phyloP scores from a whole-genome alignment of 2,113 vertebrate genomes.

The Pheucticus melanocephalus region DNA sequence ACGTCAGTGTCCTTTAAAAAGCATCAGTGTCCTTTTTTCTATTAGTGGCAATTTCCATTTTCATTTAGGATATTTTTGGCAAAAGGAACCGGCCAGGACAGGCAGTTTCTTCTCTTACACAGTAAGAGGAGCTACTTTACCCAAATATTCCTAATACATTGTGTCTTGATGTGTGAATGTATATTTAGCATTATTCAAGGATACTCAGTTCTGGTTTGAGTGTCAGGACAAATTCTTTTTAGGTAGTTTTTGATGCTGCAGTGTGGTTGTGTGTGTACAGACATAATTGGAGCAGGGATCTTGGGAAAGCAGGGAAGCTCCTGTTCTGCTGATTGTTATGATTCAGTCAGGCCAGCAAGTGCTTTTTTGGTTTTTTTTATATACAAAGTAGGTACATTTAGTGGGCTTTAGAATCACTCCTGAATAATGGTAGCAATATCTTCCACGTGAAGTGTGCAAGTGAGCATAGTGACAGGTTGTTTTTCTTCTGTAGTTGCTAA shows the following conservation, averaged over 20 bases:
- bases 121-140: neutral
- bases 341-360: neutral
- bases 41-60: neutral
- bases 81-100: neutral
- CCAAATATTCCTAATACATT: neutral
- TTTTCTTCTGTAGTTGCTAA: neutral
- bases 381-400: neutral
- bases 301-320: neutral
- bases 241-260: neutral
- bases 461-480: neutral
- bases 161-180: neutral
- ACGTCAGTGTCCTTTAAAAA: neutral
- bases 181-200: neutral
- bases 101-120: neutral
- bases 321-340: neutral
- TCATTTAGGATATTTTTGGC: neutral
- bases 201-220: neutral
- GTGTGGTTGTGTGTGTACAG: neutral
- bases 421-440: neutral
- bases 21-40: neutral
- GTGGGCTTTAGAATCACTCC: neutral
- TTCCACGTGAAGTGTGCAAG: neutral
- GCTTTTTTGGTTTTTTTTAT: rapidly evolving
- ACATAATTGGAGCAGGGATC: neutral
- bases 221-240: neutral